These are phyloP conservation scores for Agonum fuliginosum DNA, from an alignment of 2,888 invertebrate species.

Conservation along the genomic window DNA sequence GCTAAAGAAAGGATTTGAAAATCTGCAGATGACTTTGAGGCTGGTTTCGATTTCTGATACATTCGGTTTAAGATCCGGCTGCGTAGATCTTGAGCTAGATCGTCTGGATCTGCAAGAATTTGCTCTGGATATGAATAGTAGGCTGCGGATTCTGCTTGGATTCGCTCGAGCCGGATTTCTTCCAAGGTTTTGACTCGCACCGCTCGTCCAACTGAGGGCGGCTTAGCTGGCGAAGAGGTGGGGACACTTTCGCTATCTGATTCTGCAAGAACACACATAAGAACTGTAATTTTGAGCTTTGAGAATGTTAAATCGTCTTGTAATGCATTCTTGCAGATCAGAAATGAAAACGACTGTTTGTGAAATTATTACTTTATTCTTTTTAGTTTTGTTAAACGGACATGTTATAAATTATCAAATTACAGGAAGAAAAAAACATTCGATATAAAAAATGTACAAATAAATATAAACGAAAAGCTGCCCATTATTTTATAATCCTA, in stretches of 20 bases:
- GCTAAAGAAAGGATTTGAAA: conserved; percentile 75
- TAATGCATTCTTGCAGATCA: conserved; percentile 72
- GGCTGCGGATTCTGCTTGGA: conserved; percentile 84
- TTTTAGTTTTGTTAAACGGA: conserved; percentile 57
- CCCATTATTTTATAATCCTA: conserved; percentile 57
- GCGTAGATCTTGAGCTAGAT: conserved; percentile 66
- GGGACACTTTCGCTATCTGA: conserved; percentile 85
- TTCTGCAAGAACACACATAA: conserved; percentile 83
- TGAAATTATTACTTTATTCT: conserved; percentile 59
- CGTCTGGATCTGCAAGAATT: conserved; percentile 30
- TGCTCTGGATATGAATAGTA: conserved; percentile 78
- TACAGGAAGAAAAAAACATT: conserved; percentile 64
- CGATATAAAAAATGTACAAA: conserved; percentile 62
- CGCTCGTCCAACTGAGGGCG: conserved; percentile 70
- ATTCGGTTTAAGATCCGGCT: conserved; percentile 67
- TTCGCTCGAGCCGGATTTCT: conserved; percentile 80
- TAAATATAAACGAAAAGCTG: conserved; percentile 57
- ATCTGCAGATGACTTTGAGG: conserved; percentile 27
- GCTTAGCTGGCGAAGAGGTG: conserved; percentile 77
- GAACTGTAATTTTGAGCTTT: conserved; percentile 51
- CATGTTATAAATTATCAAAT: conserved; percentile 62
- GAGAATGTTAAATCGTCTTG: conserved; percentile 55
- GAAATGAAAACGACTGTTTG: conserved; percentile 49
- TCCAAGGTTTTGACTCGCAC: conserved; percentile 80
- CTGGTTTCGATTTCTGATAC: conserved; percentile 61